Conservation (phyloP, 2,888 invertebrate species). For the Psylliodes chrysocephalus region DNA sequence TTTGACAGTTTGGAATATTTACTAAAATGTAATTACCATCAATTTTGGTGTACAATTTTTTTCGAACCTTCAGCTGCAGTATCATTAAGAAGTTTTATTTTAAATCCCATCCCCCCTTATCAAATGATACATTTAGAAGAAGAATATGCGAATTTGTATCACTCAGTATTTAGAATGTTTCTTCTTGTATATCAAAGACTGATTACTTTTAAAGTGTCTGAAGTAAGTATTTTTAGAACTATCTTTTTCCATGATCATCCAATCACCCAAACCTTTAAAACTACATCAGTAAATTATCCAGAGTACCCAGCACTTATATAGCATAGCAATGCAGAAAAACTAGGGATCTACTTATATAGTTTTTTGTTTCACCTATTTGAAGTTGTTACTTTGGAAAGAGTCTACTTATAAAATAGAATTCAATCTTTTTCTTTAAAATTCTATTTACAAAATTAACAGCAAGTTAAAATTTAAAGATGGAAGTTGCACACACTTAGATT, state of each 20-base stretch:
- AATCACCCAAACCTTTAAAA: too few relatives aligned
- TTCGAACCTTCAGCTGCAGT: slow-evolving; percentile 54
- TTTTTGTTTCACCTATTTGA: too few relatives aligned
- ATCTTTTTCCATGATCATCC: background rate
- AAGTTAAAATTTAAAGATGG: too few relatives aligned
- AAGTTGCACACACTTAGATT: too few relatives aligned
- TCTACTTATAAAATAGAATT: too few relatives aligned
- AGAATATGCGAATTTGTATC: slow-evolving; percentile 66
- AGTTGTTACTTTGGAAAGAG: too few relatives aligned
- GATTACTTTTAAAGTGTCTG: slow-evolving; percentile 63
- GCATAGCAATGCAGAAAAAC: too few relatives aligned
- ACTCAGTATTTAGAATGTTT: slow-evolving; percentile 72
- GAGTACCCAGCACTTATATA: too few relatives aligned
- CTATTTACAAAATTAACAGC: too few relatives aligned
- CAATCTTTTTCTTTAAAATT: too few relatives aligned
- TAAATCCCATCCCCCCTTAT: slow-evolving; percentile 60
- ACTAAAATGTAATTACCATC: slow-evolving; percentile 59
- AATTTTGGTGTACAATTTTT: slow-evolving; percentile 62
- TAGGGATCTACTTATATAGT: too few relatives aligned
- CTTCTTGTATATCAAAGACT: slow-evolving; percentile 80
- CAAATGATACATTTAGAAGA: slow-evolving; percentile 60
- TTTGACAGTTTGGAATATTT: slow-evolving; percentile 57
- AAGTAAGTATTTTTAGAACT: background rate
- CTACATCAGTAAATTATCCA: too few relatives aligned
- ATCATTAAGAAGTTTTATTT: slow-evolving; percentile 57